These are phyloP conservation scores for Lepisosteus osseus DNA, from an alignment of 2,113 vertebrate genomes.

Conservation along the genomic window DNA sequence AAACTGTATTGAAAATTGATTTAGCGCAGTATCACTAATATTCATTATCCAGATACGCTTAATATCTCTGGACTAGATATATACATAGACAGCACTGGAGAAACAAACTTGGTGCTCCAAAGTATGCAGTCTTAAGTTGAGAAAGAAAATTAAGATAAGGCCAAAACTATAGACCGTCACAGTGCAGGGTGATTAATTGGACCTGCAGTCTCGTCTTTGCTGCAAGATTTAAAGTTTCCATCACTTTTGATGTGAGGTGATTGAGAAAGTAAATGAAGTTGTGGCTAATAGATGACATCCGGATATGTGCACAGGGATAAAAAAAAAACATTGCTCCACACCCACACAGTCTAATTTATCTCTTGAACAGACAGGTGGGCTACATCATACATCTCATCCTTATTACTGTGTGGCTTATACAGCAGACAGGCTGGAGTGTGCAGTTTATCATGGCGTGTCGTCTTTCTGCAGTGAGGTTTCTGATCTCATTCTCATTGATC, in stretches of 20 bases:
- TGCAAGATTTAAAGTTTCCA: conserved; percentile 56
- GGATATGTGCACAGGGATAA: not conserved
- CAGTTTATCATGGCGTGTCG: conserved; percentile 33
- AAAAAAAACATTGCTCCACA: conserved; percentile 47
- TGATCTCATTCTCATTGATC: conserved; percentile 73
- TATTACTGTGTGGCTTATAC: conserved; percentile 30
- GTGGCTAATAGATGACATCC: conserved; percentile 36
- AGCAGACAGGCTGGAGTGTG: conserved; percentile 9
- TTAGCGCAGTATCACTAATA: no score
- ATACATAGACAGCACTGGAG: no score
- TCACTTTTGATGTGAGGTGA: conserved; percentile 36
- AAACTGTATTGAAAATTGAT: no score
- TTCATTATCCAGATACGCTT: no score
- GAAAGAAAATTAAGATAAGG: not conserved
- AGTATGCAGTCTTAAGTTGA: not conserved
- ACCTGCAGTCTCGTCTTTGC: conserved; percentile 9
- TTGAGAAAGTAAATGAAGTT: conserved; percentile 47
- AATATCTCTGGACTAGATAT: no score
- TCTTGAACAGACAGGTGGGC: conserved; percentile 21
- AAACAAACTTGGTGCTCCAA: not conserved
- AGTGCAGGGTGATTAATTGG: conserved; percentile 37
- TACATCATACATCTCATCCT: conserved; percentile 34
- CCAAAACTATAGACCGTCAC: not conserved
- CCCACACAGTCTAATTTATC: conserved; percentile 32
- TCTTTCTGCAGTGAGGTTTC: conserved; percentile 68